Evolutionary conservation across 2,113 vertebrate genomes (phyloP).

Genomic region (Herpetotheres cachinnans): DNA sequence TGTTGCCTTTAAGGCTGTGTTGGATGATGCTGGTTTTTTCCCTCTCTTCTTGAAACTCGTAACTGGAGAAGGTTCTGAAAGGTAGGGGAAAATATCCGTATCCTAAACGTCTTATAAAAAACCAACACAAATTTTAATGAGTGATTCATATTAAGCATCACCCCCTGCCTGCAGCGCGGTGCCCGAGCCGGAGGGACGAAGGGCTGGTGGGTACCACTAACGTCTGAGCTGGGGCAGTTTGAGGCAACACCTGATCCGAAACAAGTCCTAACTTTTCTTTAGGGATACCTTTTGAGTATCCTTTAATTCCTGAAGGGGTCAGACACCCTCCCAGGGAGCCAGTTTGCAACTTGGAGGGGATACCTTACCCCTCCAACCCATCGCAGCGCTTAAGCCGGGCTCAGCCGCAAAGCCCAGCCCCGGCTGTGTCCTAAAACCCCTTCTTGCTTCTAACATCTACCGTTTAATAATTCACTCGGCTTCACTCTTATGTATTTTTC

Average conservation of each 20-base stretch:
- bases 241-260: not conserved
- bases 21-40: not conserved
- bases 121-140: fast-evolving
- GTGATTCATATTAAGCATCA: fast-evolving
- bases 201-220: not conserved
- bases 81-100: fast-evolving
- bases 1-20: not conserved
- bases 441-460: not conserved
- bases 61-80: not conserved
- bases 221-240: not conserved
- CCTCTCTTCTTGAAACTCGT: not conserved
- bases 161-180: fast-evolving
- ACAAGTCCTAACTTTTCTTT: not conserved
- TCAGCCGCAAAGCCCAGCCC: not conserved
- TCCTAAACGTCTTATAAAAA: not conserved
- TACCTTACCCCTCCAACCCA: fast-evolving
- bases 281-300: not conserved
- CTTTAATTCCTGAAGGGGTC: not conserved
- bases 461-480: not conserved
- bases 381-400: fast-evolving
- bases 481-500: not conserved
- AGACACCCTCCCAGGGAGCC: not conserved
- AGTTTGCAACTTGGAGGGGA: not conserved
- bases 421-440: not conserved
- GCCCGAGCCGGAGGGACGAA: fast-evolving